Base-by-base conservation (phyloP, 2,113 vertebrate species). In the Oryzias celebensis region DNA sequence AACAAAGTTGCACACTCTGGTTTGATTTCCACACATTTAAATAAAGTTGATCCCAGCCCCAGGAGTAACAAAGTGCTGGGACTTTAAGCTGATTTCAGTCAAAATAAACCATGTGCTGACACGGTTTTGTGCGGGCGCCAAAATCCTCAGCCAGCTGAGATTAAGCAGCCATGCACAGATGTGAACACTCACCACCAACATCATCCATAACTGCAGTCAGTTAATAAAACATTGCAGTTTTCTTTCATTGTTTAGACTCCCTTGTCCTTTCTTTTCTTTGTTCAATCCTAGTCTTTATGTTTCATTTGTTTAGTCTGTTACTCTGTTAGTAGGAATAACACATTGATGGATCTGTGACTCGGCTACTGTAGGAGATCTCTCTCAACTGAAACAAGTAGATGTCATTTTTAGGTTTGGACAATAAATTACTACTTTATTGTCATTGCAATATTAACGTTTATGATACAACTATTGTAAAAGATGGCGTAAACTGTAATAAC, bases 61-160 rank as follows among this genome's bases (percentile, higher is more conserved):
- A 68, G 72, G 70, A 71, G 15, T 57, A 16, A 70, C 58, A 83
- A 66, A 84, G 77, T 58, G 56, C 51, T 52, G 12, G 1, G 50
- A 64, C 45, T 73, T 77, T 83, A 88, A 89, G 65, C 83, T 76
- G 87, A 84, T 85, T 87, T 82, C 23, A 52, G 50, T 64, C 44
- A 63, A 77, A 75, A 36, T 36, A 36, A 84, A 66, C 66, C 85
- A 78, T 83, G 85, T 77, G 79, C 53, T 77, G 67, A 77, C 68
- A 75, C 74, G 65, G 52, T 55, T 80, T 80, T 82, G 78, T 83
- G 65, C 54, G 52, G 50, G 61, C 52, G 78, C 79, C 86, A 85
- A 60, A 61, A 71, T 79, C 58, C 68, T 57, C 31, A 66, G 48
- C 49, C 64, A 72, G 71, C 80, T 75, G 53, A 82, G 83, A 86